Percentiles rank a stretch among this genome's conserved stretches.
phyloP scores from a whole-genome alignment of 2,888 invertebrate species.

The Leptinotarsa juncta region DNA sequence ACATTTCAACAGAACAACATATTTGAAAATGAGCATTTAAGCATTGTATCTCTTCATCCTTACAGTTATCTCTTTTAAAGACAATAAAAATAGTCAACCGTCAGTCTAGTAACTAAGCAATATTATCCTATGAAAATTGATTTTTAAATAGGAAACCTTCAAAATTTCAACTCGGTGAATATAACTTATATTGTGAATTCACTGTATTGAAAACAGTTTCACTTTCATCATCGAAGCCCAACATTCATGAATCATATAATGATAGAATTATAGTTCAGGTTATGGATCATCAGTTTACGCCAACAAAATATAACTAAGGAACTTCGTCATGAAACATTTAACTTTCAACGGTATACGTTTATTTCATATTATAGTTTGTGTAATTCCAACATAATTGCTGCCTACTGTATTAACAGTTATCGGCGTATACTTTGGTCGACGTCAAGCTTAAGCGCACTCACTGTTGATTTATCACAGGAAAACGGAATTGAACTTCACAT shows the following conservation, averaged over 20 bases:
- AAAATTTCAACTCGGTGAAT: too few relatives aligned
- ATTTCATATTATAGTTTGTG: conserved; percentile 13
- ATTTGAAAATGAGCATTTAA: too few relatives aligned
- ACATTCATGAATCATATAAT: not conserved
- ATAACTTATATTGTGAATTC: too few relatives aligned
- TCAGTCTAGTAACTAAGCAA: too few relatives aligned
- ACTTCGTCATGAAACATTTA: conserved; percentile 4
- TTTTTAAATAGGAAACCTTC: too few relatives aligned
- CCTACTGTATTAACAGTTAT: conserved; percentile 35
- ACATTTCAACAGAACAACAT: too few relatives aligned
- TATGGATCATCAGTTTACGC: not conserved
- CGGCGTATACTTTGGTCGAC: conserved; percentile 29
- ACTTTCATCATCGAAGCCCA: not conserved
- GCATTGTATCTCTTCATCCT: too few relatives aligned
- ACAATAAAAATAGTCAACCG: too few relatives aligned
- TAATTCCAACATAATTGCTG: conserved; percentile 36
- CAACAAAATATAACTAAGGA: not conserved
- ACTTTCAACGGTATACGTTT: conserved; percentile 16
- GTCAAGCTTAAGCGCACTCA: conserved; percentile 32
- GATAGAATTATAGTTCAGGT: not conserved
- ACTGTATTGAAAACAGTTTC: not conserved
- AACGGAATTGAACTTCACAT: conserved; percentile 9
- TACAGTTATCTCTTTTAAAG: too few relatives aligned
- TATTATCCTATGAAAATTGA: too few relatives aligned
- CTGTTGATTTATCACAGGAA: conserved; percentile 20